These are phyloP conservation scores for Epirrhoe tristata DNA, from an alignment of 2,888 invertebrate genomes.

Conservation along the genomic window DNA sequence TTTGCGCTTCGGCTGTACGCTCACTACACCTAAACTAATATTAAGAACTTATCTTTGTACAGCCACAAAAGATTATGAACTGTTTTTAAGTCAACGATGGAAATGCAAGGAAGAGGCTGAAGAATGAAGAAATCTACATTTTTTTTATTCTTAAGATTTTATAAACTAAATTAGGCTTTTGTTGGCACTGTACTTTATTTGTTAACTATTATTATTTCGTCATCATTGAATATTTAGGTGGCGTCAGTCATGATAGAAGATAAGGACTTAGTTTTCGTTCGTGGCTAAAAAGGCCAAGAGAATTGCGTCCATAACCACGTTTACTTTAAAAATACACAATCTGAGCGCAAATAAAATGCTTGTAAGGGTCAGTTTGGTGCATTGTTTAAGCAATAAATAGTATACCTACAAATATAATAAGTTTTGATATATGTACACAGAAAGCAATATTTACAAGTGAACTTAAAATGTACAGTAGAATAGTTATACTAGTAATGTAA, in stretches of 20 bases:
- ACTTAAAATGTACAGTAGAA: conserved; percentile 30
- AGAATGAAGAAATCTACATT: no score
- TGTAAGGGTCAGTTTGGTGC: background rate
- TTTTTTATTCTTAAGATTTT: no score
- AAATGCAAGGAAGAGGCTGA: no score
- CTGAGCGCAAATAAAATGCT: background rate
- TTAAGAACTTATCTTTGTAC: background rate
- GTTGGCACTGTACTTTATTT: no score
- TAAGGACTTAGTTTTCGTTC: no score
- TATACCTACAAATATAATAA: conserved; percentile 10
- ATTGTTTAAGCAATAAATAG: conserved; percentile 19
- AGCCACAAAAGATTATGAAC: background rate
- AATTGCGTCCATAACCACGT: no score
- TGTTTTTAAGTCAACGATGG: no score
- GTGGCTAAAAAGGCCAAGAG: no score
- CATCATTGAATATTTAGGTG: no score
- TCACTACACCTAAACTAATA: background rate
- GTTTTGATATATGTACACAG: conserved; percentile 23
- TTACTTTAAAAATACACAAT: background rate
- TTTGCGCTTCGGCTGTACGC: background rate
- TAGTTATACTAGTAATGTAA: conserved; percentile 52
- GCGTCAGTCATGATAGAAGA: no score
- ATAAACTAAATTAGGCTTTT: no score
- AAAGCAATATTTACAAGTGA: conserved; percentile 35
- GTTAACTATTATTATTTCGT: no score